Percentiles rank a stretch among this genome's conserved stretches.
These are phyloP conservation scores for Melolontha melolontha DNA, from an alignment of 2,888 invertebrate genomes.

Conservation along the genomic window DNA sequence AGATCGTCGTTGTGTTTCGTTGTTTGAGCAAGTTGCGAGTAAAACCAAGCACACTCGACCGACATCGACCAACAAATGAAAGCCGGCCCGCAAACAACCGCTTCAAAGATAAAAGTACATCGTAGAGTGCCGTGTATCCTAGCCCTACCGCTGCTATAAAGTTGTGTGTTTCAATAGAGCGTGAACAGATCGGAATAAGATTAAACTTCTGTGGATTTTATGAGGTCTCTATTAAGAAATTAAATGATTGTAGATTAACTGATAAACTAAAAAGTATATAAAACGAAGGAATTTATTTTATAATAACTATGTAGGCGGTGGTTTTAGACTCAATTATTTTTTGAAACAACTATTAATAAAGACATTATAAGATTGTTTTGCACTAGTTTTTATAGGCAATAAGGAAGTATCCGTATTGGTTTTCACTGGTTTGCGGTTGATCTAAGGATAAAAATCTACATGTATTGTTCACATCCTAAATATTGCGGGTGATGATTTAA, in stretches of 20 bases:
- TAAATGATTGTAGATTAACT: slow-evolving; percentile 15
- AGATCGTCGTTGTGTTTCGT: background rate
- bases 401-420: no score
- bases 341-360: no score
- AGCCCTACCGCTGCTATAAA: slow-evolving; percentile 51
- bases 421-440: no score
- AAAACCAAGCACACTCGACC: slow-evolving; percentile 30
- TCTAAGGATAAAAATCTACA: no score
- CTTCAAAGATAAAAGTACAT: slow-evolving; percentile 59
- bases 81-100: slow-evolving; percentile 57
- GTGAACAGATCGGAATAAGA: slow-evolving; percentile 11
- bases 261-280: slow-evolving; percentile 2
- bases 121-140: slow-evolving; percentile 55
- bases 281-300: no score
- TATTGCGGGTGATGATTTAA: no score
- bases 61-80: slow-evolving; percentile 55
- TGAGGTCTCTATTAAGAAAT: slow-evolving; percentile 15
- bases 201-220: slow-evolving; percentile 6
- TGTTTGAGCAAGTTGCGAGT: no score
- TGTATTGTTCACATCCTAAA: no score
- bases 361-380: no score
- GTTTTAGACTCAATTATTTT: no score
- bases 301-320: no score
- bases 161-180: slow-evolving; percentile 13
- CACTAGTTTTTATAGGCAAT: no score